A percentile compares a stretch with the other conserved stretches of the same genome.
phyloP scores from a whole-genome alignment of 2,113 vertebrate genomes.

The Hiodon tergisus region DNA sequence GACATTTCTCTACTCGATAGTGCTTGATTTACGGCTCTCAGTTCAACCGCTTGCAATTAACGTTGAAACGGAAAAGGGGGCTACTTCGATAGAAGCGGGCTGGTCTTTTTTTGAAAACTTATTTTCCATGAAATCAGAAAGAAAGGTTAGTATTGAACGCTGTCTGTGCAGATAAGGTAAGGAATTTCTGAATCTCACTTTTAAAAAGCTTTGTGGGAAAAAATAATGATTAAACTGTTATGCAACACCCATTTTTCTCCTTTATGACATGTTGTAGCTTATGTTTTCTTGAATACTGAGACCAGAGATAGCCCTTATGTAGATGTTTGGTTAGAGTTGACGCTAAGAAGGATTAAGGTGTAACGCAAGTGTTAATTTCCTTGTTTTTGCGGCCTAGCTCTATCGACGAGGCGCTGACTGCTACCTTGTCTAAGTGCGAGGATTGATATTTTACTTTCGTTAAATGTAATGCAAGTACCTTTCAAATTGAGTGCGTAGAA shows the following conservation, averaged over 20 bases:
- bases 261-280: not conserved
- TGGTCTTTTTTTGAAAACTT: slow-evolving; percentile 20
- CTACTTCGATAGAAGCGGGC: slow-evolving; percentile 33
- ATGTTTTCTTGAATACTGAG: not conserved
- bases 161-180: slow-evolving; percentile 15
- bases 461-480: not conserved
- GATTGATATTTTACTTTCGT: not conserved
- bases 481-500: too few relatives aligned
- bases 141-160: slow-evolving; percentile 24
- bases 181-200: not conserved
- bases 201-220: not conserved
- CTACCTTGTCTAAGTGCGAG: not conserved
- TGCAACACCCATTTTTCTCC: not conserved
- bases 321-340: too few relatives aligned
- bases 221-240: not conserved
- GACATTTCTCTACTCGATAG: slow-evolving; percentile 59
- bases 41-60: slow-evolving; percentile 72
- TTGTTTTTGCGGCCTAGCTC: too few relatives aligned
- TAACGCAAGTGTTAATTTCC: too few relatives aligned
- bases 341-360: too few relatives aligned
- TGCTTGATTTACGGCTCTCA: slow-evolving; percentile 71
- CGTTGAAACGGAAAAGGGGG: slow-evolving; percentile 44
- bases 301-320: too few relatives aligned
- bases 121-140: slow-evolving; percentile 24
- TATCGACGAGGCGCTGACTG: too few relatives aligned